These are phyloP conservation scores for Calliphora vomitoria DNA, from an alignment of 2,888 invertebrate genomes.

Conservation along the genomic window DNA sequence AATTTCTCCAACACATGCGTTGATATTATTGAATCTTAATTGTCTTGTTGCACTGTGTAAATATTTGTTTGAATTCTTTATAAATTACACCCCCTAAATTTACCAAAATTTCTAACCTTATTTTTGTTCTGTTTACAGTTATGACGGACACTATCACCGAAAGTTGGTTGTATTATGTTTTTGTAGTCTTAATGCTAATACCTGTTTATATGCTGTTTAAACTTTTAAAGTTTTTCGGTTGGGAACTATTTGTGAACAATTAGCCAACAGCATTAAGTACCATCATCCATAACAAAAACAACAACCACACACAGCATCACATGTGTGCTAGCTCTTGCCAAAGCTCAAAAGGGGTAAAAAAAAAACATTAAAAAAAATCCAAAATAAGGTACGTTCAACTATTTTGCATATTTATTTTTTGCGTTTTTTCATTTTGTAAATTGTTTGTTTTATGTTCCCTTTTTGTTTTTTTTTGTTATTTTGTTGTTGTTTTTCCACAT, in stretches of 20 bases:
- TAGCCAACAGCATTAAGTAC: constrained; percentile 69
- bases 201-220: constrained; percentile 85
- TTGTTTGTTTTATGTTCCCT: constrained; percentile 45
- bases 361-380: too few relatives aligned
- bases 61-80: too few relatives aligned
- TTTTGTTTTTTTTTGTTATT: constrained; percentile 32
- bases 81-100: too few relatives aligned
- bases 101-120: too few relatives aligned
- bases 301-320: not conserved
- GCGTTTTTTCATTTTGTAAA: not conserved
- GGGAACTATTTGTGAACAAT: constrained; percentile 85
- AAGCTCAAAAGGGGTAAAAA: constrained; percentile 17
- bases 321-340: constrained; percentile 8
- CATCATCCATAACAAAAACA: not conserved
- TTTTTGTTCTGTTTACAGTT: constrained; percentile 76
- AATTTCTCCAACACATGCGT: too few relatives aligned
- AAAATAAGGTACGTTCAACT: constrained; percentile 61
- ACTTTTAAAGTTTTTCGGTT: constrained; percentile 84
- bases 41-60: too few relatives aligned
- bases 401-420: constrained; percentile 54
- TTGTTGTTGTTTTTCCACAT: constrained; percentile 31
- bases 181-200: constrained; percentile 83
- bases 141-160: constrained; percentile 84
- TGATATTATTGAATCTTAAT: too few relatives aligned
- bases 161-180: constrained; percentile 83